Base-by-base conservation (phyloP, 2,113 vertebrate species). In the Oreocharis arfaki region DNA sequence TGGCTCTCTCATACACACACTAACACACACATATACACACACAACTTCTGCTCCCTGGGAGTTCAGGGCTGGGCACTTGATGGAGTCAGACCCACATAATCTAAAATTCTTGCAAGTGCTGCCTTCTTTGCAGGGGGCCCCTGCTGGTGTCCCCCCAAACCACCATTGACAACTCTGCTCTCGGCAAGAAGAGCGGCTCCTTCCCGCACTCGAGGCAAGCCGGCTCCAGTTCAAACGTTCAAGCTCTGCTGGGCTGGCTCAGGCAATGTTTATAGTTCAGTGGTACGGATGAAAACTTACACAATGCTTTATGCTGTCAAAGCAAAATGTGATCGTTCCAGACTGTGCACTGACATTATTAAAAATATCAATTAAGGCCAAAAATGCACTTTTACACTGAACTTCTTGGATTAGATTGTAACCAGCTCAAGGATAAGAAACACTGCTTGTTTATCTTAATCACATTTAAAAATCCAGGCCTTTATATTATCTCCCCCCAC, bases 311-410 rank as follows among this genome's bases (percentile, higher is more conserved):
- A 41, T n/a, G 33, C 94, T 96, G 97, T 96, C 97, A 97, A 94
- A 96, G 94, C 91, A 96, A 87, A 96, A 96, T 39, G 89, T 87
- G 96, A 97, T 87, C 6, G 4, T 83, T 96, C 87, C 82, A 81
- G 87, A 90, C 96, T 96, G 89, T 96, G 75, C 75, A 76, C 82
- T 91, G 85, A 95, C 94, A 96, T 94, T 96, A 97, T 70, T 93
- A 94, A 96, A 97, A 96, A 94, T 96, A 97, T 94, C 95, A 96
- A 95, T 96, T 96, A 97, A 95, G 42, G 95, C 96, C 96, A 97
- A 97, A 97, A 97, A 92, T 91, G 94, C 94, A 93, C 96, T 97
- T 96, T 94, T 94, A 86, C 86, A 91, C 84, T 94, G 89, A 96
- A 76, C 90, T 92, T 95, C 90, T 95, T 92, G 96, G 97, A 96